phyloP scores from a whole-genome alignment of 2,888 invertebrate species.

The Tenodera sinensis region DNA sequence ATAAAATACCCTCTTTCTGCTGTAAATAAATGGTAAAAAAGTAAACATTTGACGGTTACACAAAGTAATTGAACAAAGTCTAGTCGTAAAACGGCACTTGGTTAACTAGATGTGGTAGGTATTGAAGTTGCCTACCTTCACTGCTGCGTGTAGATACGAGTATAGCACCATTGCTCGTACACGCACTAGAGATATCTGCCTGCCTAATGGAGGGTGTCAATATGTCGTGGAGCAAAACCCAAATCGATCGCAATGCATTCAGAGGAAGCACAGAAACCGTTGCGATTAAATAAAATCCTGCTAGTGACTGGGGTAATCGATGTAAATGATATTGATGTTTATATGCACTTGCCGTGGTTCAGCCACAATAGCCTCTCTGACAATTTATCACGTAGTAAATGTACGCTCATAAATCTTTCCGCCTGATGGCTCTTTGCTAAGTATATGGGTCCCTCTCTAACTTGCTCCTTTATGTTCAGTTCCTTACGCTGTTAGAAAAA shows the following conservation, averaged over 20 bases:
- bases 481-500: background rate
- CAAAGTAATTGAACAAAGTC: too few species aligned
- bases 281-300: background rate
- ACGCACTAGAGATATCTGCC: too few species aligned
- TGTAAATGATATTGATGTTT: background rate
- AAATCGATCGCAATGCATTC: background rate
- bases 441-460: background rate
- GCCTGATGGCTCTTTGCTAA: background rate
- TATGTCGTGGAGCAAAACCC: too few species aligned
- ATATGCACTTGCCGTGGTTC: background rate
- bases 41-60: too few species aligned
- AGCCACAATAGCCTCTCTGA: background rate
- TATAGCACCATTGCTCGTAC: too few species aligned
- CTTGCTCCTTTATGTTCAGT: background rate
- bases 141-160: too few species aligned
- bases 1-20: too few species aligned
- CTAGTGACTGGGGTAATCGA: background rate
- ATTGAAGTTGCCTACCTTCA: too few species aligned
- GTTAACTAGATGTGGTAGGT: too few species aligned
- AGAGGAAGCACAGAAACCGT: background rate
- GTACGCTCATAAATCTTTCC: background rate
- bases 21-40: too few species aligned
- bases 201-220: too few species aligned
- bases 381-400: background rate
- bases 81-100: too few species aligned